phyloP scores from a whole-genome alignment of 2,888 invertebrate genomes.

The Andrena fulva region DNA sequence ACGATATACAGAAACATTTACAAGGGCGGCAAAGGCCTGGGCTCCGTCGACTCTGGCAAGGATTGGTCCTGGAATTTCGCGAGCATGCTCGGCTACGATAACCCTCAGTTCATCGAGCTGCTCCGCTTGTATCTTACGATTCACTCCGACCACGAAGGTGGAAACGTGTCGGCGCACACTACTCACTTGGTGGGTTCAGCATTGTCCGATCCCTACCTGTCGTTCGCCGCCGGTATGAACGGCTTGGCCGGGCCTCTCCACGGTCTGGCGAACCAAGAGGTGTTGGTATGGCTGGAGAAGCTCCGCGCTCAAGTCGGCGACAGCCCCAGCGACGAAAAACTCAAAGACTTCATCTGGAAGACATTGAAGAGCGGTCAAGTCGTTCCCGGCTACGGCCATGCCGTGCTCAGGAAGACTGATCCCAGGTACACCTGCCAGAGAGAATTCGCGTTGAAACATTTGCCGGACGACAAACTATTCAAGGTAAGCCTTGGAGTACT shows the following conservation, averaged over 20 bases:
- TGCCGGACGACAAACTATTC: constrained; percentile 96
- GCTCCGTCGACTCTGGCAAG: constrained; percentile 94
- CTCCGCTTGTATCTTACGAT: constrained; percentile 97
- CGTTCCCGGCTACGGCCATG: constrained; percentile 98
- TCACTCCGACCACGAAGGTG: constrained; percentile 97
- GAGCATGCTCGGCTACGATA: constrained; percentile 95
- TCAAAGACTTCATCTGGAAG: constrained; percentile 99
- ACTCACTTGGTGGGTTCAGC: constrained; percentile 97
- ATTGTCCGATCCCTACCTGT: constrained; percentile 96
- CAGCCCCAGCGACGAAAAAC: constrained; percentile 94
- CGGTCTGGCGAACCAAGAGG: constrained; percentile 97
- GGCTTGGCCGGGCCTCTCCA: constrained; percentile 98
- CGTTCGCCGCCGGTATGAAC: constrained; percentile 96
- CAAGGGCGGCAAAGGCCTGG: constrained; percentile 90
- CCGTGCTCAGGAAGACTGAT: constrained; percentile 97
- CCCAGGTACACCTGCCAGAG: constrained; percentile 96
- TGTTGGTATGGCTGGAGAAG: constrained; percentile 96
- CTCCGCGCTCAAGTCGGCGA: constrained; percentile 94
- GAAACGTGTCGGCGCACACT: constrained; percentile 98
- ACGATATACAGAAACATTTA: constrained; percentile 96
- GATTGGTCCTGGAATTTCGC: constrained; percentile 98
- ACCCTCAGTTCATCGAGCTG: constrained; percentile 93
- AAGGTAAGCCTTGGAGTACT: constrained; percentile 85
- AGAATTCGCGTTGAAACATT: constrained; percentile 96
- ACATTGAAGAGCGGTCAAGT: constrained; percentile 98